Conservation (phyloP, 2,888 invertebrate genomes). For the Uropetala carovei region DNA sequence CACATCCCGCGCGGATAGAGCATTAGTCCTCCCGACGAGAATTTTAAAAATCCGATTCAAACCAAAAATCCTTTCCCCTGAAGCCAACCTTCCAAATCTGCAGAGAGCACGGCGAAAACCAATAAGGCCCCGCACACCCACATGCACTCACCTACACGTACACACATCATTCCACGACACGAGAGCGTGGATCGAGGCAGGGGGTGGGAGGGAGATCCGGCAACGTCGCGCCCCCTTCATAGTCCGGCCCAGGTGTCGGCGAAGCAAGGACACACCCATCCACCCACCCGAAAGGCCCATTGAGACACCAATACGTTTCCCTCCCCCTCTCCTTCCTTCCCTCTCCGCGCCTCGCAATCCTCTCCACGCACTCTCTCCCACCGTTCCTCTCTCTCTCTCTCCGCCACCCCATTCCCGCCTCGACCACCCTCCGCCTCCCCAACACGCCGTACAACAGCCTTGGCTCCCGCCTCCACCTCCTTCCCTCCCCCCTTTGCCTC, state of each 20-base stretch:
- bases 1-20: too few relatives aligned
- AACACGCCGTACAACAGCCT: too few relatives aligned
- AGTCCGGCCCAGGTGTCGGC: conserved; percentile 50
- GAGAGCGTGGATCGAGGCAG: background rate
- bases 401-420: background rate
- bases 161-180: conserved; percentile 40
- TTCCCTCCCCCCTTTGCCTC: too few relatives aligned
- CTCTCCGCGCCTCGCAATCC: background rate
- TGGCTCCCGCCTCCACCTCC: background rate
- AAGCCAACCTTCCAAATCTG: background rate
- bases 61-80: too few relatives aligned
- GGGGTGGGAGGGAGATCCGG: conserved; percentile 25
- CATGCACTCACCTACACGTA: background rate
- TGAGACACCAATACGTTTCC: conserved; percentile 35
- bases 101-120: background rate
- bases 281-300: conserved; percentile 61
- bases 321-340: background rate
- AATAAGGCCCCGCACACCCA: conserved; percentile 4
- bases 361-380: background rate
- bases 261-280: conserved; percentile 57
- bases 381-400: background rate
- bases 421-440: too few relatives aligned
- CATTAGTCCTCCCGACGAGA: too few relatives aligned
- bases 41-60: too few relatives aligned
- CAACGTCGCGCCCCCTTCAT: conserved; percentile 26